These are phyloP conservation scores for Equus przewalskii DNA, from an alignment of 2,113 vertebrate genomes.

Conservation along the genomic window DNA sequence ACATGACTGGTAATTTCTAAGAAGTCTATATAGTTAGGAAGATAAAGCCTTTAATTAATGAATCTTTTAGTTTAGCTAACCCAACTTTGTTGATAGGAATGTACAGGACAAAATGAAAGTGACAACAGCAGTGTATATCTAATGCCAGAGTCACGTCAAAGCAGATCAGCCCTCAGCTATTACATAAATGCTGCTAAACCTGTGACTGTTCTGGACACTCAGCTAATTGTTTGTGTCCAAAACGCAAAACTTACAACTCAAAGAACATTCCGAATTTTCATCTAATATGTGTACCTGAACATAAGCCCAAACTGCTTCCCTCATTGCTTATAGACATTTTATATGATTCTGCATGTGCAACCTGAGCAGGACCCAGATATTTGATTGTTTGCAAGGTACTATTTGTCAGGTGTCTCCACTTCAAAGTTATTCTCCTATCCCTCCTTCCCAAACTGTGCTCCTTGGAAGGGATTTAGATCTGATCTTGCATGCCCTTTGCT, in stretches of 20 bases:
- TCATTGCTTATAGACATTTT: background rate
- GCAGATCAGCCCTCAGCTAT: background rate
- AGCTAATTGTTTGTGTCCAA: background rate
- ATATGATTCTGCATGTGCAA: background rate
- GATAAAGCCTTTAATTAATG: background rate
- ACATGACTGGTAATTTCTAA: background rate
- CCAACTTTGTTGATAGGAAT: background rate
- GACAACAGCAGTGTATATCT: fast-evolving
- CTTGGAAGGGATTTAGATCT: background rate
- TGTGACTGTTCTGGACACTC: background rate
- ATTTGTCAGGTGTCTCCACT: background rate
- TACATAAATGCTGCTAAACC: background rate
- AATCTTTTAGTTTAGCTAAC: background rate
- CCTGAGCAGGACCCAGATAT: background rate
- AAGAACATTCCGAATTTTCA: background rate
- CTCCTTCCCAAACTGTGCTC: background rate
- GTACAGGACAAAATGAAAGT: background rate
- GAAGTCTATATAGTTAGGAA: background rate
- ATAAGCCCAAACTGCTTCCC: background rate
- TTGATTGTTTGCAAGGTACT: background rate
- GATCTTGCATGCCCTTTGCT: background rate
- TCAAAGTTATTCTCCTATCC: background rate
- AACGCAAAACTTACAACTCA: background rate
- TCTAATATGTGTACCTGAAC: background rate
- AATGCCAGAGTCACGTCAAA: background rate